Percentiles rank a stretch among this genome's conserved stretches.
Conservation (phyloP, 1,140 invertebrate genomes). For the Cephus cinctus region DNA sequence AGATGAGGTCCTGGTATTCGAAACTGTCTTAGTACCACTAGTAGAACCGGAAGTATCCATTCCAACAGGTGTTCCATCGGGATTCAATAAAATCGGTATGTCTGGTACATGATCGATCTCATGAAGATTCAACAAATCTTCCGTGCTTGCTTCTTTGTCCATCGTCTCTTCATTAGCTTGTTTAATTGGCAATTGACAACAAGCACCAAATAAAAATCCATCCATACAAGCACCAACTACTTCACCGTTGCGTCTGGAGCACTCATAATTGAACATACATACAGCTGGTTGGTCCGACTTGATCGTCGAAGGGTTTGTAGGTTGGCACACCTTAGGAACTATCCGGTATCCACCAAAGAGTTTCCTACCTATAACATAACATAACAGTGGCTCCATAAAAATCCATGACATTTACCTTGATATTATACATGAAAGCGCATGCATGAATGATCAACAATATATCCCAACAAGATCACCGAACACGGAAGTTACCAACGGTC, state of each 20-base stretch:
- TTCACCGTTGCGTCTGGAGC: constrained; percentile 73
- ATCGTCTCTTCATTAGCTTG: constrained; percentile 10
- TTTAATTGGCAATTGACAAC: constrained; percentile 69
- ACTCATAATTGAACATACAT: constrained; percentile 95
- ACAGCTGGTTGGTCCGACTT: constrained; percentile 65
- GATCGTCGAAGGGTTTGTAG: constrained; percentile 51
- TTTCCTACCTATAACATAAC: constrained; percentile 72
- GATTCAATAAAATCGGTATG: constrained; percentile 45
- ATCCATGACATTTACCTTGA: too few species aligned
- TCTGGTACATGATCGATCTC: constrained; percentile 49
- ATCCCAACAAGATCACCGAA: too few species aligned
- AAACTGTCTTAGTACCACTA: constrained; percentile 6
- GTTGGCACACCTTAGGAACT: constrained; percentile 73
- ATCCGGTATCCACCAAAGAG: constrained; percentile 84
- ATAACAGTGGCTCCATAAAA: too few species aligned
- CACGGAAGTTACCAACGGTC: too few species aligned
- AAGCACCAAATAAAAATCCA: constrained; percentile 87
- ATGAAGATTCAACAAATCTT: constrained; percentile 26
- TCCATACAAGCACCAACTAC: constrained; percentile 89
- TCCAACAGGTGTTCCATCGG: constrained; percentile 42
- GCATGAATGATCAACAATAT: too few species aligned
- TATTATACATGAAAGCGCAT: too few species aligned
- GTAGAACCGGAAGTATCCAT: constrained; percentile 4
- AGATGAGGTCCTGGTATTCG: constrained; percentile 1
- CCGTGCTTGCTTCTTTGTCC: constrained; percentile 14